Conservation (phyloP, 2,797 vertebrate species). For the Sebastolobus alascanus region DNA sequence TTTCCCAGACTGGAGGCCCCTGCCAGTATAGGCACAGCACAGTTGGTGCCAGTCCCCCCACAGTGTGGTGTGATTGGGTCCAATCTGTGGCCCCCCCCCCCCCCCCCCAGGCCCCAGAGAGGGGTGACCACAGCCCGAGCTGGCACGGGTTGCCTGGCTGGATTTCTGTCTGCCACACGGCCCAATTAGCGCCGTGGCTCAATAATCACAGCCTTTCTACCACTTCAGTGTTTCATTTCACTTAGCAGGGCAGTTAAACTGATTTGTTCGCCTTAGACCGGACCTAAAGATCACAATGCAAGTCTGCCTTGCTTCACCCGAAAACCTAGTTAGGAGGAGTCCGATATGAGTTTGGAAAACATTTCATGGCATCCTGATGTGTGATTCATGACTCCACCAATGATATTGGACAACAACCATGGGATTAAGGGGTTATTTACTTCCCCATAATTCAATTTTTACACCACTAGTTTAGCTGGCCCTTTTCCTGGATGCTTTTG, state of each 20-base stretch:
- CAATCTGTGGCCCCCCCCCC: conserved; percentile 30
- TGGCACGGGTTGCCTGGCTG: conserved; percentile 34
- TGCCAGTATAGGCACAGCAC: conserved; percentile 47
- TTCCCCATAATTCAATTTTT: conserved; percentile 21
- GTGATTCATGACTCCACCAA: conserved; percentile 25
- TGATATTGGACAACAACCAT: conserved; percentile 6
- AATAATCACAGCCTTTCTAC: conserved; percentile 66
- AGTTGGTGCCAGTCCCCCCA: conserved; percentile 36
- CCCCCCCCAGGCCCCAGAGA: conserved; percentile 30
- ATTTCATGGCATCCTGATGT: conserved; percentile 14
- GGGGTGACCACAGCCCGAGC: conserved; percentile 56
- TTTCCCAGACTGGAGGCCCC: conserved; percentile 37
- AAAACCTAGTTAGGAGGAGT: conserved; percentile 19
- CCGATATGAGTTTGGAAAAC: conserved; percentile 24
- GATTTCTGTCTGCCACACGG: conserved; percentile 33
- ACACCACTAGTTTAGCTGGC: not conserved
- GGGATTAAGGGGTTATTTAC: conserved; percentile 20
- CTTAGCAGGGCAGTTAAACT: conserved; percentile 61
- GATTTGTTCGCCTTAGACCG: conserved; percentile 50
- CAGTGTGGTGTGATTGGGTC: conserved; percentile 27
- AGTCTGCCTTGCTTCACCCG: conserved; percentile 6
- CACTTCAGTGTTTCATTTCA: conserved; percentile 62
- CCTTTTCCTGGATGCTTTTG: conserved; percentile 15
- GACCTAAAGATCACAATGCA: conserved; percentile 40
- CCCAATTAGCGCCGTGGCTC: conserved; percentile 71